A percentile compares a stretch with the other conserved stretches of the same genome.
These are phyloP conservation scores for Phocoena sinus DNA, from an alignment of 2,113 vertebrate species.

Conservation along the genomic window DNA sequence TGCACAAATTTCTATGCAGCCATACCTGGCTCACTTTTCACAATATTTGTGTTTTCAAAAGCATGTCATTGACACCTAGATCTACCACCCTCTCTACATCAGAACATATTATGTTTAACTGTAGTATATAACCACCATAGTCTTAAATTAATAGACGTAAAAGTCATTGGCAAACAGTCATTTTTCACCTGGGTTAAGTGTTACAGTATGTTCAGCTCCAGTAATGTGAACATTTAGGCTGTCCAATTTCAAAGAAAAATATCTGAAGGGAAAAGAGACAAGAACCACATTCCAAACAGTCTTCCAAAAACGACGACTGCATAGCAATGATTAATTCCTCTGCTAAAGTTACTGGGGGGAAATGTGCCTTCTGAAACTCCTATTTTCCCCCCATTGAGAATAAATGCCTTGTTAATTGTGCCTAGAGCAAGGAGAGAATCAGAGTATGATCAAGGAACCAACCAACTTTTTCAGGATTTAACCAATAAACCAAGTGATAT, in stretches of 20 bases:
- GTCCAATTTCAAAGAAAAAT: constrained; percentile 38
- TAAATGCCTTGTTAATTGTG: not conserved
- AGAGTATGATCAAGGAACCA: not conserved
- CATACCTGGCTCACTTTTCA: not conserved
- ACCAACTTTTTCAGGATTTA: not conserved
- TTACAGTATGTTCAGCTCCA: constrained; percentile 9
- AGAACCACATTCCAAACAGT: constrained; percentile 12
- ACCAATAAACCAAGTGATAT: not conserved
- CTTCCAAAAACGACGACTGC: not conserved
- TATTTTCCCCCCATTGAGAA: not conserved
- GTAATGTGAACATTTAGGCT: constrained; percentile 54
- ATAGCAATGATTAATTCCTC: constrained; percentile 2
- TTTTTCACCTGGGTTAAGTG: constrained; percentile 62
- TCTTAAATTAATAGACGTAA: constrained; percentile 51
- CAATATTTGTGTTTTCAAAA: not conserved
- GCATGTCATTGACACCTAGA: not conserved
- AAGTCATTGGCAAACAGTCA: constrained; percentile 50
- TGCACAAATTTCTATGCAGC: not conserved
- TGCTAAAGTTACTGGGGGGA: not conserved
- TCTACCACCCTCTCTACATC: not conserved
- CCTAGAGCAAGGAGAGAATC: not conserved
- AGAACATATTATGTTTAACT: not conserved
- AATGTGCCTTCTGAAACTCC: not conserved
- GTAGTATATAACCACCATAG: not conserved
- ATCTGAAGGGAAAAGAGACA: constrained; percentile 10